These are phyloP conservation scores for Microcebus tavaratra DNA, from an alignment of 2,113 vertebrate genomes.

Conservation along the genomic window DNA sequence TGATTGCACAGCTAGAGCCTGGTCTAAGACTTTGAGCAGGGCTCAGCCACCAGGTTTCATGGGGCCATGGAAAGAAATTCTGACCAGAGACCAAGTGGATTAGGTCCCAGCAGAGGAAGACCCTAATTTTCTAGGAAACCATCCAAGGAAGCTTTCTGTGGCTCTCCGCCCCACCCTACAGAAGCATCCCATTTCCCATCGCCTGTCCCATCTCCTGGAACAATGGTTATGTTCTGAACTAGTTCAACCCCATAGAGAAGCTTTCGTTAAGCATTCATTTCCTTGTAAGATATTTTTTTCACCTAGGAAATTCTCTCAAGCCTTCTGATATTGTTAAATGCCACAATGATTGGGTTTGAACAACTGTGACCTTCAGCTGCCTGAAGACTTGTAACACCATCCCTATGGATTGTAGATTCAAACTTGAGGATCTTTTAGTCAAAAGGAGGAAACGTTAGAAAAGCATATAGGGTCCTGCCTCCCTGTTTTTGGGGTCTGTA, in stretches of 20 bases:
- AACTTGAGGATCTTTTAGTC: background rate
- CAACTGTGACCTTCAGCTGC: slow-evolving; percentile 23
- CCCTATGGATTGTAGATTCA: slow-evolving; percentile 8
- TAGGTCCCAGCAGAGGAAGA: background rate
- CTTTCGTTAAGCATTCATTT: slow-evolving; percentile 23
- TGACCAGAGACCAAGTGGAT: background rate
- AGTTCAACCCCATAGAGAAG: slow-evolving; percentile 30
- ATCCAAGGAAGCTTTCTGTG: background rate
- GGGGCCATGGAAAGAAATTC: background rate
- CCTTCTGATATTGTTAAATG: background rate
- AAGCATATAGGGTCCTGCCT: background rate
- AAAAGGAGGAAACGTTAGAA: background rate
- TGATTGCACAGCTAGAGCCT: background rate
- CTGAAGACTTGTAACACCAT: background rate
- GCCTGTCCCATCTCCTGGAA: background rate
- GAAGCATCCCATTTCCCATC: background rate
- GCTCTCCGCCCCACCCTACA: background rate
- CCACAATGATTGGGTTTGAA: background rate
- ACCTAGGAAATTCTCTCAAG: background rate
- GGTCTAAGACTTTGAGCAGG: background rate
- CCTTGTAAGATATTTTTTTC: background rate
- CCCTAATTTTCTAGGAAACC: background rate
- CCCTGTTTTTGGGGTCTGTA: background rate
- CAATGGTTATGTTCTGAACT: background rate
- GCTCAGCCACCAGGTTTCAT: background rate